Evolutionary conservation across 2,888 invertebrate genomes (phyloP), one percentile per base, ranked within the genome.

Genomic region (Biston stratarius): DNA sequence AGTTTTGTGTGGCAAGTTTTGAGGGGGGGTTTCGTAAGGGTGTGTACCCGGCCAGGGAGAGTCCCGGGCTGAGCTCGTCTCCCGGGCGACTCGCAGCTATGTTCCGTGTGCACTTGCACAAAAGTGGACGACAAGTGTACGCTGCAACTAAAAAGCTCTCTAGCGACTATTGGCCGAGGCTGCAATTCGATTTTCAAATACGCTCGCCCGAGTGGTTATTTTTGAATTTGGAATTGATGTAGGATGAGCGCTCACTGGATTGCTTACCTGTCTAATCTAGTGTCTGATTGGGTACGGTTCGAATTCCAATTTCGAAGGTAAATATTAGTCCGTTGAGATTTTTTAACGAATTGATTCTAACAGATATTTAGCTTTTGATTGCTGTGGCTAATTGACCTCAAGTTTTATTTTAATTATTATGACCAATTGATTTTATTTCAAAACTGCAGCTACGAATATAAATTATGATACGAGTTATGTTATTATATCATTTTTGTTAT

Each of bases 21-120:
- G 11, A 36, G 67, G 69, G 75, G 81, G 81, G 74, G 72, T 51
- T 73, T 78, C 80, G 76, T 81, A 78, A 74, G 79, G 85, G 84
- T 86, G 84, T 87, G 81, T 52, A 45, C 45, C 85, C 83, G 75
- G 79, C 77, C 73, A 75, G 76, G 81, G 78, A 72, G 79, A 81
- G 81, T 86, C 89, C 90, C 87, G 90, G 89, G 87, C 84, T 80
- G 74, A 87, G 89, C 90, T 89, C 83, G 91, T 89, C 85, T 87
- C 91, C 90, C 88, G 87, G 91, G 87, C 87, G 86, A 89, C 90
- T 82, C 64, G 47, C 58, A 57, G 58, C 61, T 57, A 36, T 57
- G 77, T 76, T 79, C 78, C 75, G 73, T 81, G 77, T 91, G 90
- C 91, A 91, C 83, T 87, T 88, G 87, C 87, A 85, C 84, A 80